Evolutionary conservation across 64 coral and sea anemone species (phyloP).

Genomic region (Orbicella faveolata): DNA sequence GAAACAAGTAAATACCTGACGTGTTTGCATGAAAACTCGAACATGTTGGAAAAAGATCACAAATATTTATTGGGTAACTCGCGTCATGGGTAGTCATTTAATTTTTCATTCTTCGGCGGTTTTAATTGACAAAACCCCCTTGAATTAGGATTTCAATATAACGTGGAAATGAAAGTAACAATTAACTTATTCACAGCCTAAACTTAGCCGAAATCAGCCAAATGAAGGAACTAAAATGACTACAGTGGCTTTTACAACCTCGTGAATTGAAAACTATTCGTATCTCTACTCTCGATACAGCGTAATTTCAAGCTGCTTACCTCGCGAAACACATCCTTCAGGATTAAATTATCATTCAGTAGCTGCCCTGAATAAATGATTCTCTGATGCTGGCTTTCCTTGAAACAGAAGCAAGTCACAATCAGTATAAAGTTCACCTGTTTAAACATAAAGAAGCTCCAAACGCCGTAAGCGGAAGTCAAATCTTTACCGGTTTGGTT

Average conservation of each 20-base stretch:
- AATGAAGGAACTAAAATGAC: not conserved
- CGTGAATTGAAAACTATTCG: too few relatives aligned
- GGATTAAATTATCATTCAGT: conserved; percentile 70
- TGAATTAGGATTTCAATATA: too few relatives aligned
- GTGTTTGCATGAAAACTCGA: too few relatives aligned
- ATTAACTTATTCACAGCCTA: too few relatives aligned
- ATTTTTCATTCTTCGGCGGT: too few relatives aligned
- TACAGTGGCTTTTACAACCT: not conserved
- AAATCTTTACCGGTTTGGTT: conserved; percentile 87
- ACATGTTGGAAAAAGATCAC: too few relatives aligned
- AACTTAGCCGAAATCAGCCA: too few relatives aligned
- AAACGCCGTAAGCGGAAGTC: conserved; percentile 2
- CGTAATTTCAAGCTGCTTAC: conserved; percentile 15
- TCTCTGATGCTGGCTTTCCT: conserved; percentile 89
- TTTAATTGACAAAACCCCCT: too few relatives aligned
- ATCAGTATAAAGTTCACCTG: not conserved
- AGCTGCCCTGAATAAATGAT: conserved; percentile 96
- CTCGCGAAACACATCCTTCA: conserved; percentile 86
- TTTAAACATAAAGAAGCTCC: not conserved
- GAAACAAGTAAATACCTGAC: too few relatives aligned
- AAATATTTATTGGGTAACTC: too few relatives aligned
- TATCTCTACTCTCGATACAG: not conserved
- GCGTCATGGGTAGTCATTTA: too few relatives aligned
- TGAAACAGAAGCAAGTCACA: conserved; percentile 4
- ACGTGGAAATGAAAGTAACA: too few relatives aligned